phyloP scores from a whole-genome alignment of 2,113 vertebrate genomes.

The Natator depressus region DNA sequence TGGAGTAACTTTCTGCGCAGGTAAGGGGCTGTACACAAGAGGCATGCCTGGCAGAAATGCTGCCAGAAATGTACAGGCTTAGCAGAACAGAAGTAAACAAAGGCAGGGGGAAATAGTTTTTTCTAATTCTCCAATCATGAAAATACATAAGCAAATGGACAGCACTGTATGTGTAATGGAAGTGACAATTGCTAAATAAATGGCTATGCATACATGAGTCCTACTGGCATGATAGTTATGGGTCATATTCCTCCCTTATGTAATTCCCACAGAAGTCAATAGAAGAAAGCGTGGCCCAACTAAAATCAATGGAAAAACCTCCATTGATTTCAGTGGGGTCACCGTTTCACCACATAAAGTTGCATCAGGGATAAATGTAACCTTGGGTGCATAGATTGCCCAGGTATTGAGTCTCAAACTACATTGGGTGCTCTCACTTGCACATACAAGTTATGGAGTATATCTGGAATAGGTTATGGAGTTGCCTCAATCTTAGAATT shows the following conservation, averaged over 20 bases:
- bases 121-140: constrained; percentile 7
- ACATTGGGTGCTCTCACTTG: background rate
- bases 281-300: background rate
- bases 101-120: background rate
- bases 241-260: background rate
- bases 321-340: background rate
- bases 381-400: rapidly evolving
- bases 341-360: rapidly evolving
- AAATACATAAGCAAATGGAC: background rate
- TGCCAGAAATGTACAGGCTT: background rate
- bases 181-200: constrained; percentile 30
- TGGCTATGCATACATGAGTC: background rate
- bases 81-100: background rate
- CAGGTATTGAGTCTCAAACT: rapidly evolving
- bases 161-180: constrained; percentile 32
- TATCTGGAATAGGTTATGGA: background rate
- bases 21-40: background rate
- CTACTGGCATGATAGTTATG: background rate
- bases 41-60: background rate
- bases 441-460: background rate
- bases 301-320: background rate
- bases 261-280: background rate
- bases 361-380: rapidly evolving
- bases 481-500: constrained; percentile 5
- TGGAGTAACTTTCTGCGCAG: background rate